These are phyloP conservation scores for Chaetodon trifascialis DNA, from an alignment of 2,113 vertebrate genomes.

Conservation along the genomic window DNA sequence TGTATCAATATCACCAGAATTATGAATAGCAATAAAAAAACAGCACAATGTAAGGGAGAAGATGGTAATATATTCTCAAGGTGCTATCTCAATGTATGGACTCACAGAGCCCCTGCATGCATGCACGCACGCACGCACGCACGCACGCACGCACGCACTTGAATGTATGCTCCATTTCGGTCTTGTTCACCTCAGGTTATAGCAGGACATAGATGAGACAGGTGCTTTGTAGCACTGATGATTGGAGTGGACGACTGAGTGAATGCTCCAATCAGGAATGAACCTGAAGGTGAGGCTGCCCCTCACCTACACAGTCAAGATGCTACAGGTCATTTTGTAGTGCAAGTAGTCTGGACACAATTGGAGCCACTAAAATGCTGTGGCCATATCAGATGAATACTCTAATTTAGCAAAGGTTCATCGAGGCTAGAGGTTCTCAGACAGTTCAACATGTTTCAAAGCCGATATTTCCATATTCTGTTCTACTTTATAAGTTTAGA, in stretches of 20 bases:
- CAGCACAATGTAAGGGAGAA: constrained; percentile 7
- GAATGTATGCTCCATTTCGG: background rate
- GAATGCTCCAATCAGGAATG: constrained; percentile 31
- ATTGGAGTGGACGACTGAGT: constrained; percentile 30
- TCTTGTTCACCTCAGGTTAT: constrained; percentile 7
- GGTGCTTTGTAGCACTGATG: constrained; percentile 6
- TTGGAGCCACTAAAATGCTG: background rate
- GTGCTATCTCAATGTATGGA: constrained; percentile 17
- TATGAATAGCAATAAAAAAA: constrained; percentile 64
- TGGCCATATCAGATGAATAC: background rate
- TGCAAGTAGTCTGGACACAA: background rate
- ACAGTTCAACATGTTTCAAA: constrained; percentile 10
- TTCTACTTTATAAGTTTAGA: background rate
- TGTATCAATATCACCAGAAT: constrained; percentile 72
- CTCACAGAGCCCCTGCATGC: background rate
- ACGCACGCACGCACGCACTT: background rate
- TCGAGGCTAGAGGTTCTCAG: background rate
- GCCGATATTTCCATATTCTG: constrained; percentile 7
- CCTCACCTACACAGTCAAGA: background rate
- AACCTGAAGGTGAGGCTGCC: constrained; percentile 1
- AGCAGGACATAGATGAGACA: background rate
- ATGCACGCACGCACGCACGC: background rate
- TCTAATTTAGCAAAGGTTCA: background rate
- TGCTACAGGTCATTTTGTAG: constrained; percentile 19
- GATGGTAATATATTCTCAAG: constrained; percentile 51